These are phyloP conservation scores for Acrossocheilus fasciatus DNA, from an alignment of 2,797 vertebrate species.

Conservation along the genomic window DNA sequence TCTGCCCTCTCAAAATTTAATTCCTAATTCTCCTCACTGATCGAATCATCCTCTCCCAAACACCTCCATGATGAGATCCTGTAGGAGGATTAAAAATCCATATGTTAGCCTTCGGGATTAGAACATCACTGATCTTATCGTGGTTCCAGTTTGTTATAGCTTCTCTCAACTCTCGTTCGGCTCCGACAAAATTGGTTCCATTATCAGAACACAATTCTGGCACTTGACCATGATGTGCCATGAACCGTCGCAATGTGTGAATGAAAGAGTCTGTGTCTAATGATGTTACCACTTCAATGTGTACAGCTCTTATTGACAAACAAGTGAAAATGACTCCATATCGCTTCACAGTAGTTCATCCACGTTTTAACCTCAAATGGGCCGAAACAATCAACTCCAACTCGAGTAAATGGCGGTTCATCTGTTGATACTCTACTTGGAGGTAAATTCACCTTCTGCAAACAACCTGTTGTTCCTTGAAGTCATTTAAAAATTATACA, in stretches of 20 bases:
- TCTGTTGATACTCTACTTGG: no score
- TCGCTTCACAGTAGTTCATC: no score
- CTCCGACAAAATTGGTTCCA: background rate
- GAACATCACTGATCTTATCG: background rate
- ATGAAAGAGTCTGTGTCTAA: background rate
- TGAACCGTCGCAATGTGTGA: background rate
- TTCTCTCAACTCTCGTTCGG: constrained; percentile 11
- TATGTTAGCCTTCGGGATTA: constrained; percentile 18
- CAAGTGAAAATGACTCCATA: background rate
- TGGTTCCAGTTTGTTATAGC: constrained; percentile 2
- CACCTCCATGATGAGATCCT: background rate
- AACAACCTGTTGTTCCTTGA: no score
- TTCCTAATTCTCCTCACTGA: constrained; percentile 23
- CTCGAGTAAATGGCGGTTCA: no score
- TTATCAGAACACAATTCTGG: background rate
- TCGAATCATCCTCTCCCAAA: background rate
- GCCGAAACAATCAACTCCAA: no score
- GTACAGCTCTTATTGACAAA: background rate
- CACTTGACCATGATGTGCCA: background rate
- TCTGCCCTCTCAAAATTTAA: constrained; percentile 12
- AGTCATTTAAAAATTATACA: no score
- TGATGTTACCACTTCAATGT: background rate
- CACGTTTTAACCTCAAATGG: no score
- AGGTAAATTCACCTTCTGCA: no score
- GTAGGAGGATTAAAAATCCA: constrained; percentile 18